Percentiles rank a stretch among this genome's conserved stretches.
Conservation (phyloP, 2,888 invertebrate genomes). For the Bombyx huttoni region DNA sequence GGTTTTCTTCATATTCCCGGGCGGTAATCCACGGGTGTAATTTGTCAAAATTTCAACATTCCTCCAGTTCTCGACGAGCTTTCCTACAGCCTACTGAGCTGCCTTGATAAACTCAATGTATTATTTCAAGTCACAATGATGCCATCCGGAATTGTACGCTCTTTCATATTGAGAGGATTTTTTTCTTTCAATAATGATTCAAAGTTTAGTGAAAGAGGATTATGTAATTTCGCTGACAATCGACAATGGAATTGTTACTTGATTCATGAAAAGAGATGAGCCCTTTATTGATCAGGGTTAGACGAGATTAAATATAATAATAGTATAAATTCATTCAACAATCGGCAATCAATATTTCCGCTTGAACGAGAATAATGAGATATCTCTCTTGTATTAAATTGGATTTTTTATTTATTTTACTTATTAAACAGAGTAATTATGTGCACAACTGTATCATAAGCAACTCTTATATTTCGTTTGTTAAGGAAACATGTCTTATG, state of each 20-base stretch:
- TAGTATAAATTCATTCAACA: neutral
- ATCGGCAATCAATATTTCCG: neutral
- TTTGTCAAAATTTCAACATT: conserved; percentile 56
- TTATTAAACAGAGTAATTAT: too few relatives aligned
- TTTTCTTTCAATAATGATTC: neutral
- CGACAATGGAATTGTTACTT: neutral
- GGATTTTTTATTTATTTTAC: too few relatives aligned
- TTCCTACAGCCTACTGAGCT: conserved; percentile 20
- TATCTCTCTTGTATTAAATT: neutral
- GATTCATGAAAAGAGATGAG: neutral
- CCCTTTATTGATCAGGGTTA: neutral
- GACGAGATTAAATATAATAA: neutral
- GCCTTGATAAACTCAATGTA: conserved; percentile 35
- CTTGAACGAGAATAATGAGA: neutral
- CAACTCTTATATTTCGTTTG: too few relatives aligned
- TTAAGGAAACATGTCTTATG: too few relatives aligned
- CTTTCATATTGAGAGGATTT: neutral
- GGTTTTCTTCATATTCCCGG: conserved; percentile 50
- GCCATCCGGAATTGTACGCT: conserved; percentile 11
- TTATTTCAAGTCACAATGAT: conserved; percentile 28
- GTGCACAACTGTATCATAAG: too few relatives aligned
- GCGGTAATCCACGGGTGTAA: conserved; percentile 44
- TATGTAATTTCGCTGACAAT: neutral
- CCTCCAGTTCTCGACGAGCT: conserved; percentile 19
- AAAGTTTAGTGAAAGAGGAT: neutral